Conservation (phyloP, 2,797 vertebrate species). For the Rhynchonycteris naso region DNA sequence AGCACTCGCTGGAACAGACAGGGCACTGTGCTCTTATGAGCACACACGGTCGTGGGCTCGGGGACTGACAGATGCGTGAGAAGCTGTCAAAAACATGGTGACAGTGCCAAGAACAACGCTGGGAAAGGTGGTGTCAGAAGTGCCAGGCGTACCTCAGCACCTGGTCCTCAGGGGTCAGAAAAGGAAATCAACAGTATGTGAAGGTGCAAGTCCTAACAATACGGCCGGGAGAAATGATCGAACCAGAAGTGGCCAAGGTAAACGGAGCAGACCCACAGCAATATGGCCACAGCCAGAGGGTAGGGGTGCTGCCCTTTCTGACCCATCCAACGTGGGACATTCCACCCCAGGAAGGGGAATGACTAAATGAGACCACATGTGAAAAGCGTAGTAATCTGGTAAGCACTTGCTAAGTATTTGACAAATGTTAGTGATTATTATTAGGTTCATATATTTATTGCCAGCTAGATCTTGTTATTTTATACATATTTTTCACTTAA, state of each 20-base stretch:
- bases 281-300: neutral
- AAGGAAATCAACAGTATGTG: neutral
- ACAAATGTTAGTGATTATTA: neutral
- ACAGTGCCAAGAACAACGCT: neutral
- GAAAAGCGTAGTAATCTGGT: neutral
- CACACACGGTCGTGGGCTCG: conserved; percentile 7
- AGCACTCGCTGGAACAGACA: conserved; percentile 33
- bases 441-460: neutral
- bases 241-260: neutral
- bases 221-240: neutral
- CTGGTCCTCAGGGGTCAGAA: neutral
- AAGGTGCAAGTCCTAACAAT: neutral
- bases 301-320: neutral
- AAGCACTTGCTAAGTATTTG: neutral
- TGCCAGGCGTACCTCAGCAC: neutral
- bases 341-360: neutral
- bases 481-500: neutral
- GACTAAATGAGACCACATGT: neutral
- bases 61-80: conserved; percentile 58
- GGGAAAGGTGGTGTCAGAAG: conserved; percentile 29
- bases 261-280: neutral
- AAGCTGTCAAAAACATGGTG: conserved; percentile 53
- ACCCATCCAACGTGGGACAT: neutral
- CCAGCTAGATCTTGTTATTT: neutral
- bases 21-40: conserved; percentile 26